phyloP scores from a whole-genome alignment of 1,140 invertebrate species.

The Hestina assimilis region DNA sequence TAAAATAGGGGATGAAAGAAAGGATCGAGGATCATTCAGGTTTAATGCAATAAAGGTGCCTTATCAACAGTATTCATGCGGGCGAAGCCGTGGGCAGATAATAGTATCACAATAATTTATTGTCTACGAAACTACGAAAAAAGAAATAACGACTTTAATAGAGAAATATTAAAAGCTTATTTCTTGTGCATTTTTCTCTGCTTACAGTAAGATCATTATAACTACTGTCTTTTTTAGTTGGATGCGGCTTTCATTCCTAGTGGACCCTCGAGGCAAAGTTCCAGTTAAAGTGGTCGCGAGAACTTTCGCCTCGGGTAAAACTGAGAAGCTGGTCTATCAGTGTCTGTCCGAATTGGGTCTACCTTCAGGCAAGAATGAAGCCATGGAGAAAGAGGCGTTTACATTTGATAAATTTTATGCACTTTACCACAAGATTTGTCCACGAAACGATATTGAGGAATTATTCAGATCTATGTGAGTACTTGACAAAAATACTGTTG shows the following conservation, averaged over 20 bases:
- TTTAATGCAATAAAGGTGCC: no score
- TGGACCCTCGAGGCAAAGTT: slow-evolving; percentile 96
- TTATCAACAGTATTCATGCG: no score
- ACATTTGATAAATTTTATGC: slow-evolving; percentile 99
- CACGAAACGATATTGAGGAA: slow-evolving; percentile 99
- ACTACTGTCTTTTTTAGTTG: no score
- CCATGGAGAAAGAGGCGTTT: slow-evolving; percentile 96
- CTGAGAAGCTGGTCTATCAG: slow-evolving; percentile 98
- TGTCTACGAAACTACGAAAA: no score
- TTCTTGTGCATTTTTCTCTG: no score
- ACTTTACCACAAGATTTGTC: slow-evolving; percentile 99
- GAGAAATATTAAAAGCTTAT: no score
- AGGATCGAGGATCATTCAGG: no score
- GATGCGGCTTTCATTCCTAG: slow-evolving; percentile 96
- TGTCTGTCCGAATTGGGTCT: slow-evolving; percentile 95
- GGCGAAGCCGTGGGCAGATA: no score
- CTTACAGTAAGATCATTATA: no score
- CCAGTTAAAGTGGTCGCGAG: slow-evolving; percentile 97
- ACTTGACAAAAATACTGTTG: neutral
- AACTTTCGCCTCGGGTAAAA: slow-evolving; percentile 98
- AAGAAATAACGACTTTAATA: no score
- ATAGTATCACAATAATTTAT: no score
- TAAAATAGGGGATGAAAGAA: no score
- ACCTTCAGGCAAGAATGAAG: slow-evolving; percentile 97
- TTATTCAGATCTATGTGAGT: slow-evolving; percentile 98